Evolutionary conservation across 2,888 invertebrate species (phyloP).

Genomic region (Eupithecia pulchellata): DNA sequence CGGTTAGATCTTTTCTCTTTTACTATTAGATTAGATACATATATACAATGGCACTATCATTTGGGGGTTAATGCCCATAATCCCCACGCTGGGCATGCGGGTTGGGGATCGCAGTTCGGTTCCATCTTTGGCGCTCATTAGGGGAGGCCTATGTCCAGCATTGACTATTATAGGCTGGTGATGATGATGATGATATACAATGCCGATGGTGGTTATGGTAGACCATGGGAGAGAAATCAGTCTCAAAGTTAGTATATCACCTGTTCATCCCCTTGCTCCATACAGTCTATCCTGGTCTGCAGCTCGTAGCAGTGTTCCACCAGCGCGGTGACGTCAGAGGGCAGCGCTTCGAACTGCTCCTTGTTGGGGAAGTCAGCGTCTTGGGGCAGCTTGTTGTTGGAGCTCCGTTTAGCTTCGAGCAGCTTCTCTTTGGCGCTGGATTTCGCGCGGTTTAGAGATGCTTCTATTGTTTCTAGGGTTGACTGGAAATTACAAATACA

Average conservation of each 20-base stretch:
- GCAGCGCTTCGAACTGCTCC: conserved; percentile 81
- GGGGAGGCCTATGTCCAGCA: too few relatives aligned
- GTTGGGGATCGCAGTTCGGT: too few relatives aligned
- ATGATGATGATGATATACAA: too few relatives aligned
- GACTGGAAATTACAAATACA: conserved; percentile 43
- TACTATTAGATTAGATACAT: too few relatives aligned
- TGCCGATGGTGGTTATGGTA: too few relatives aligned
- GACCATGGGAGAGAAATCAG: too few relatives aligned
- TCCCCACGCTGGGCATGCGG: too few relatives aligned
- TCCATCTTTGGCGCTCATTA: too few relatives aligned
- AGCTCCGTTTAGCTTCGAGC: conserved; percentile 81
- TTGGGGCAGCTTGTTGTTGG: conserved; percentile 84
- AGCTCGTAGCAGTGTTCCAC: conserved; percentile 82
- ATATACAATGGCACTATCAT: too few relatives aligned
- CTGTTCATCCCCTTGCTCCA: conserved; percentile 85
- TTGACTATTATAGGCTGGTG: too few relatives aligned
- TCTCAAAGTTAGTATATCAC: conserved; percentile 58
- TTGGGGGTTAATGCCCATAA: too few relatives aligned
- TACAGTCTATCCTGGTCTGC: conserved; percentile 87
- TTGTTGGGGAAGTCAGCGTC: conserved; percentile 84
- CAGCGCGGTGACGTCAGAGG: conserved; percentile 81
- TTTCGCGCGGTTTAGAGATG: conserved; percentile 59
- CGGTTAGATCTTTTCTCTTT: too few relatives aligned
- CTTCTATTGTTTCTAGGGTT: conserved; percentile 69
- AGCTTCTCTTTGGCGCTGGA: conserved; percentile 80